These are phyloP conservation scores for Mormyrus proboscirostris DNA, from an alignment of 2,797 vertebrate species.

Conservation along the genomic window DNA sequence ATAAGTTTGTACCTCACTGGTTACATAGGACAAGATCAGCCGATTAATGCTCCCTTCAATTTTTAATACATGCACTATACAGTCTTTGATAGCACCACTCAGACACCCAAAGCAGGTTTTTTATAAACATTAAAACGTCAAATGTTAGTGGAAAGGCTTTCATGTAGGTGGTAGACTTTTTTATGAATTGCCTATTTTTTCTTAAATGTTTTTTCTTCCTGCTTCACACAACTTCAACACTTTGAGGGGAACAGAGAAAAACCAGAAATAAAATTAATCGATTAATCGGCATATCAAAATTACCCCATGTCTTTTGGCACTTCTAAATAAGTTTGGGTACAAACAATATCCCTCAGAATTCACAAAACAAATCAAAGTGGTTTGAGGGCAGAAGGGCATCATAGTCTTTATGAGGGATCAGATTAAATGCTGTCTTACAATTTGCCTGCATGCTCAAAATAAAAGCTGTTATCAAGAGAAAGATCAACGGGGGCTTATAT, in stretches of 20 bases:
- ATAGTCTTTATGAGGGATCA: background rate
- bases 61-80: background rate
- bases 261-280: background rate
- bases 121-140: background rate
- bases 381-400: background rate
- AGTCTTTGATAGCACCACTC: background rate
- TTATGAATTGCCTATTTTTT: background rate
- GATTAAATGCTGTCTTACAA: background rate
- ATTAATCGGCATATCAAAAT: background rate
- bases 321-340: background rate
- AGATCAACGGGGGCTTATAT: background rate
- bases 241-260: background rate
- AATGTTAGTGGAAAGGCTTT: background rate
- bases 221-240: background rate
- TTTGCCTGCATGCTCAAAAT: background rate
- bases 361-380: background rate
- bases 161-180: background rate
- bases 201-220: background rate
- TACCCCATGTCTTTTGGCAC: background rate
- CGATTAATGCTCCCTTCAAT: background rate
- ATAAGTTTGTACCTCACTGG: background rate
- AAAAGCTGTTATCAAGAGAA: background rate
- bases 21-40: background rate
- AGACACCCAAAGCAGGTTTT: background rate
- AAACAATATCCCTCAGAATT: background rate